A percentile compares a stretch with the other conserved stretches of the same genome.
These are phyloP conservation scores for Forbesichthys papilliferus DNA, from an alignment of 2,113 vertebrate species.

Conservation along the genomic window DNA sequence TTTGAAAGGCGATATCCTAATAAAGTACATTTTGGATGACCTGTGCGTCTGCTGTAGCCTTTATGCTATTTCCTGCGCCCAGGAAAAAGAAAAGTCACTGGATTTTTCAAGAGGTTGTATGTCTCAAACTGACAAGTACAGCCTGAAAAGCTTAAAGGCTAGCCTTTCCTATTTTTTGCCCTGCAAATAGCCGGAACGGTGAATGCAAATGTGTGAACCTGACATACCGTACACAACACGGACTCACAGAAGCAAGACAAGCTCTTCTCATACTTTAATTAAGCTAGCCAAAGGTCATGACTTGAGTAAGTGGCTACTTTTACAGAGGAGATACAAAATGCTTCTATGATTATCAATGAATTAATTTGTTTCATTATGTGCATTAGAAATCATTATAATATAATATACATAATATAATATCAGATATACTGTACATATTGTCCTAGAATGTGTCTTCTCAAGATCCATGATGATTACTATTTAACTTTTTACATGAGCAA, in stretches of 20 bases:
- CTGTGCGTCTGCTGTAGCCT: conserved; percentile 3
- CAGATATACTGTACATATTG: too few relatives aligned
- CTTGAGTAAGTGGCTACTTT: conserved; percentile 12
- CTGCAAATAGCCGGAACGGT: conserved; percentile 43
- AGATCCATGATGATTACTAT: too few relatives aligned
- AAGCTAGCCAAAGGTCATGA: too few relatives aligned
- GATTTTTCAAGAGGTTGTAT: conserved; percentile 23
- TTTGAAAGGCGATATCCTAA: conserved; percentile 24
- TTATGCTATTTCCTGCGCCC: conserved; percentile 3
- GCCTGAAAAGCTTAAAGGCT: conserved; percentile 19
- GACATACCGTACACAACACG: conserved; percentile 38
- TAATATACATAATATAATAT: too few relatives aligned
- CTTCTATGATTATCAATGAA: not conserved
- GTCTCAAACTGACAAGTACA: conserved; percentile 46
- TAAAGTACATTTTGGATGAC: conserved; percentile 9
- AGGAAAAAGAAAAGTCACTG: not conserved
- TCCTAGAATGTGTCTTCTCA: too few relatives aligned
- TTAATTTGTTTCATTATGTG: too few relatives aligned
- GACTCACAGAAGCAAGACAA: too few relatives aligned
- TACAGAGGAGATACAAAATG: not conserved
- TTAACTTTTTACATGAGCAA: not conserved
- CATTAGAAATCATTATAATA: too few relatives aligned
- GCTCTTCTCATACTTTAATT: too few relatives aligned
- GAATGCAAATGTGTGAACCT: conserved; percentile 59
- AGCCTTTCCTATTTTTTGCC: conserved; percentile 20